phyloP scores from a whole-genome alignment of 2,888 invertebrate genomes.

The Adelognathus sp. region DNA sequence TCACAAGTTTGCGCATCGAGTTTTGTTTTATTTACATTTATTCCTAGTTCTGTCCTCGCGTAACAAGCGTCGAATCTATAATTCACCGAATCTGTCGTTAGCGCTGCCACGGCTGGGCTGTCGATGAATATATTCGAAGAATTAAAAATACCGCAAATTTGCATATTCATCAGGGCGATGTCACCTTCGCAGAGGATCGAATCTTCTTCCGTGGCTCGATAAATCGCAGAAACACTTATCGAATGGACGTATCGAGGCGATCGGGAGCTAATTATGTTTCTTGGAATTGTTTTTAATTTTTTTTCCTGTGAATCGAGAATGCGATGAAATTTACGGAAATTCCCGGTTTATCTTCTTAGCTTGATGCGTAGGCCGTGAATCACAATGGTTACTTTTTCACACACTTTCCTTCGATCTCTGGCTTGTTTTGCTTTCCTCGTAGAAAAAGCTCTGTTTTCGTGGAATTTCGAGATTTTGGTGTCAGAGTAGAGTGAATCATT shows the following conservation, averaged over 20 bases:
- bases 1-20: not conserved
- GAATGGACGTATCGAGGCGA: too few species aligned
- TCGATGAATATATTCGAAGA: constrained; percentile 11
- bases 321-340: too few species aligned
- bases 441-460: too few species aligned
- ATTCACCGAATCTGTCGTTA: constrained; percentile 1
- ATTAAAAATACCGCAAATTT: not conserved
- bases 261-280: not conserved
- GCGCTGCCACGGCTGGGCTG: not conserved
- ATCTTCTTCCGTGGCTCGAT: not conserved
- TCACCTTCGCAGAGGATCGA: not conserved
- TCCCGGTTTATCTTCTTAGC: too few species aligned
- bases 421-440: too few species aligned
- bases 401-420: too few species aligned
- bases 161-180: not conserved
- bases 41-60: not conserved
- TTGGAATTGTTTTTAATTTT: not conserved
- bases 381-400: too few species aligned
- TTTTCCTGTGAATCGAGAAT: too few species aligned
- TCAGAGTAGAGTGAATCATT: too few species aligned
- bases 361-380: too few species aligned
- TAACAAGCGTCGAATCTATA: constrained; percentile 20
- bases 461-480: too few species aligned
- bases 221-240: not conserved
- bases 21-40: not conserved